phyloP scores from a whole-genome alignment of 2,888 invertebrate species.

The Ditylenchus weischeri region DNA sequence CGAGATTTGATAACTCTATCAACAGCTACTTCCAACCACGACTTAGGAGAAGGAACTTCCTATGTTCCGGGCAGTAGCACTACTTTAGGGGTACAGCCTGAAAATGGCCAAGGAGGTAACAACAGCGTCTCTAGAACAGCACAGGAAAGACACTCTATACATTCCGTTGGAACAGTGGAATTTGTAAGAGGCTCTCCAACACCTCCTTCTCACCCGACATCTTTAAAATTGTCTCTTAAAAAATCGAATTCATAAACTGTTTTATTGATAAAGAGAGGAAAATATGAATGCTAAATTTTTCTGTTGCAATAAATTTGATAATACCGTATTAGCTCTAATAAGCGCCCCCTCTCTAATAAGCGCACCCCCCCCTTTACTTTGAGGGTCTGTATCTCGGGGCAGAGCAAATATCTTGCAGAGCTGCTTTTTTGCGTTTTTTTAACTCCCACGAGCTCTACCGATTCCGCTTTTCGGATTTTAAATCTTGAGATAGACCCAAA shows the following conservation, averaged over 20 bases:
- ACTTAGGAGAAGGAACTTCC: slow-evolving; percentile 19
- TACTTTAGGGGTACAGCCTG: neutral
- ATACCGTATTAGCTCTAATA: no score
- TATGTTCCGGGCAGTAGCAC: neutral
- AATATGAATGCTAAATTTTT: no score
- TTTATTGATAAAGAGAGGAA: no score
- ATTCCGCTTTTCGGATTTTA: no score
- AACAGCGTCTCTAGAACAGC: neutral
- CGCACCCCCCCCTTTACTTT: no score
- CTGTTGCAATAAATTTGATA: no score
- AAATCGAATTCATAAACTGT: neutral
- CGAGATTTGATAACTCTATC: slow-evolving; percentile 39
- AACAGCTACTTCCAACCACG: slow-evolving; percentile 41
- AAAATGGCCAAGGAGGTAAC: neutral
- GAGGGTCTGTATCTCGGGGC: no score
- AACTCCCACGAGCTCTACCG: no score
- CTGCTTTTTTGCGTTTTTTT: no score
- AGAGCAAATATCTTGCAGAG: no score
- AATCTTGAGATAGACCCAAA: no score
- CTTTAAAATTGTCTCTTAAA: slow-evolving; percentile 6
- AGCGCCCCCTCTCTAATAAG: no score
- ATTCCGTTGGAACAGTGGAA: neutral
- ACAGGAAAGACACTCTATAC: neutral
- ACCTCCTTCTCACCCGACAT: neutral
- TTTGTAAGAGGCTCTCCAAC: slow-evolving; percentile 1